Evolutionary conservation across 2,113 vertebrate genomes (phyloP), one percentile per base, ranked within the genome.

Genomic region (Crotalus helleri): DNA sequence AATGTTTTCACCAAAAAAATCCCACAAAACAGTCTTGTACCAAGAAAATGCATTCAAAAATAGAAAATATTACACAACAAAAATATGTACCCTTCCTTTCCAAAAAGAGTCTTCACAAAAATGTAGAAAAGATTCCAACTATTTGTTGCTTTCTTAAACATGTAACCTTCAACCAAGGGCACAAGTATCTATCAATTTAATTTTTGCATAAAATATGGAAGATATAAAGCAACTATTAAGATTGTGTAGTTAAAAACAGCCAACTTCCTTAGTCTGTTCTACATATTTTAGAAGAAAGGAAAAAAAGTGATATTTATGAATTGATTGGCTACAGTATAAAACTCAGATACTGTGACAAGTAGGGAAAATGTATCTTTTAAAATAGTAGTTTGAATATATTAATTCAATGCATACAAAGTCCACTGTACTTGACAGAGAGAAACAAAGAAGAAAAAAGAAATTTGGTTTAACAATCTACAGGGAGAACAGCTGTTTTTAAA

Each of bases 31-130:
- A 98, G 98, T 98, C 98, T 98, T 98, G 98, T 98, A 98, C 98
- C 98, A 98, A 98, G 97, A 98, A 97, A 98, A 98, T 97, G 98
- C 97, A 98, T 98, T 98, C 97, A 98, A 98, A 98, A 98, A 98
- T 98, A 98, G 98, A 98, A 98, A 98, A 98, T 98, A 98, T 98
- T 98, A 98, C 98, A 98, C 98, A 98, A 98, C 98, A 98, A 98
- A 98, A 98, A 98, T 98, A 98, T 98, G 98, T 98, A 98, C 98
- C 98, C 98, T 98, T 98, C 98, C 98, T 98, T 98, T 98, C 97
- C 97, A 98, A 98, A 98, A 98, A 97, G 97, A 97, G 97, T 98
- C 97, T 98, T 98, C 97, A 97, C 97, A 98, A 98, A 98, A 97
- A 98, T 98, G 98, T 98, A 98, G 97, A 98, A 97, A 97, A 97